Percentiles rank a stretch among this genome's conserved stretches.
These are phyloP conservation scores for Crotalus viridis DNA, from an alignment of 2,113 vertebrate species.

Conservation along the genomic window DNA sequence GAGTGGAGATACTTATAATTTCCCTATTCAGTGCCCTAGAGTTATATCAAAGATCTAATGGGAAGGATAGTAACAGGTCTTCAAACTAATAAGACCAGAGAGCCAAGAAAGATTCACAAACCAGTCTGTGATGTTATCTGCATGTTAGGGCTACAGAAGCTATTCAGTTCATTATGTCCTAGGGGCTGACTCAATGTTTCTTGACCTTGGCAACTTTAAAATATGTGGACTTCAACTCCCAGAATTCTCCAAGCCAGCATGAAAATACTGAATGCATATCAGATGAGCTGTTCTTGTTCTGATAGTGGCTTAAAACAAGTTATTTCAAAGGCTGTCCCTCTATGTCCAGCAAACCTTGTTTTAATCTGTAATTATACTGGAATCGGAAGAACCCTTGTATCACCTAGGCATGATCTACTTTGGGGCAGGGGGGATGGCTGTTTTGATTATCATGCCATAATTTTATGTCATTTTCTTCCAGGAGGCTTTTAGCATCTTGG, in stretches of 20 bases:
- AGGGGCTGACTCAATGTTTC: not conserved
- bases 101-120: not conserved
- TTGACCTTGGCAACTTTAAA: not conserved
- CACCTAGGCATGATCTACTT: not conserved
- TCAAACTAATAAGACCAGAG: not conserved
- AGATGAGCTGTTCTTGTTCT: not conserved
- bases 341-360: not conserved
- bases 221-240: not conserved
- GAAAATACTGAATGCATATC: not conserved
- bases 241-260: not conserved
- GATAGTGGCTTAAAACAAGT: not conserved
- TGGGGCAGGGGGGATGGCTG: not conserved
- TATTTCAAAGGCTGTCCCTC: not conserved
- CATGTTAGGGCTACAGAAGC: not conserved
- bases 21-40: not conserved
- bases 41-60: not conserved
- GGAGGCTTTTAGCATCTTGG: slow-evolving; percentile 79
- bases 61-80: not conserved
- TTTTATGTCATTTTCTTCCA: slow-evolving; percentile 45
- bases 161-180: not conserved
- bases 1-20: not conserved
- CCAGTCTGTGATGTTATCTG: not conserved
- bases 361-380: not conserved
- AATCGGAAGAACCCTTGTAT: not conserved
- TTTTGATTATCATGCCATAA: not conserved